Percentiles rank a stretch among this genome's conserved stretches.
Evolutionary conservation across 2,113 vertebrate genomes (phyloP).

Genomic region (Hiodon tergisus): DNA sequence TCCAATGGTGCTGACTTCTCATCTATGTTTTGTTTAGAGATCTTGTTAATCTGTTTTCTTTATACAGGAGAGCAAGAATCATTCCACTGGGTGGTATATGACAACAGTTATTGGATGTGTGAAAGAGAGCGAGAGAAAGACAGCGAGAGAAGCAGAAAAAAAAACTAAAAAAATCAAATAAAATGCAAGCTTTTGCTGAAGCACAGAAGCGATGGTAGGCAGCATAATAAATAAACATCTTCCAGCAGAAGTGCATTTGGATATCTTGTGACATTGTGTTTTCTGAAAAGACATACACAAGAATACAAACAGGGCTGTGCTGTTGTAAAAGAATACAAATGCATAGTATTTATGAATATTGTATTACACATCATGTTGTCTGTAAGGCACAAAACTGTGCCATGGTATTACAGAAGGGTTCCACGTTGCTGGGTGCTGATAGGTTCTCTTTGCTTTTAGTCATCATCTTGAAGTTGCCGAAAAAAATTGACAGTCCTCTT

Average conservation of each 20-base stretch:
- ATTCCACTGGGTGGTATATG: slow-evolving; percentile 36
- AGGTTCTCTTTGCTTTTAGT: background rate
- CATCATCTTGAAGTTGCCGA: no score
- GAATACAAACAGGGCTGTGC: background rate
- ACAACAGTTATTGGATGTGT: slow-evolving; percentile 42
- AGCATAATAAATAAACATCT: background rate
- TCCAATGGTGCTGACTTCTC: slow-evolving; percentile 36
- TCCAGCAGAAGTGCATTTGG: slow-evolving; percentile 11
- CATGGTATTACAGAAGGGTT: background rate
- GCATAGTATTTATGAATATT: background rate
- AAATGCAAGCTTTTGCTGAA: slow-evolving; percentile 1
- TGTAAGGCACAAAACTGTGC: background rate
- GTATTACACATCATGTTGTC: background rate
- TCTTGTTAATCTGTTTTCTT: slow-evolving; percentile 42
- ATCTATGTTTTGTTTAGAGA: slow-evolving; percentile 35
- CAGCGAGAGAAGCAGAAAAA: background rate
- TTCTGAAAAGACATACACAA: background rate
- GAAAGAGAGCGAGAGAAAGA: slow-evolving; percentile 28
- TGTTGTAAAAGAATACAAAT: background rate
- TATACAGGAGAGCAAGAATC: slow-evolving; percentile 33
- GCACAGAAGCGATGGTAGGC: background rate
- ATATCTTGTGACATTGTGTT: background rate
- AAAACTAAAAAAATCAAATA: no score
- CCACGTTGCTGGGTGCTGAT: background rate
- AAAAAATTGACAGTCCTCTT: no score